Conservation (phyloP, 2,888 invertebrate species). For the Lasius fuliginosus region DNA sequence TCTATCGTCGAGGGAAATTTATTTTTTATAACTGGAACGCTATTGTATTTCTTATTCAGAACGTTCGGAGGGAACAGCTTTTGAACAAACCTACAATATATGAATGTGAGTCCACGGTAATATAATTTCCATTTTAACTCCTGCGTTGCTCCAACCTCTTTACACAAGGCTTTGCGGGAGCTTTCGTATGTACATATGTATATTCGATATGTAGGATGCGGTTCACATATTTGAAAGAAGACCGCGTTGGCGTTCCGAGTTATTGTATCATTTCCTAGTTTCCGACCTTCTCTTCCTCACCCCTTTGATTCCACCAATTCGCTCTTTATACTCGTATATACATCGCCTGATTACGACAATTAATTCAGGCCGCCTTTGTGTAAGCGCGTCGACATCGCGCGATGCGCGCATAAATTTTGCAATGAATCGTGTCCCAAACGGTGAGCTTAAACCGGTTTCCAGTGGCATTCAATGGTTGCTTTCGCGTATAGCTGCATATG, state of each 20-base stretch:
- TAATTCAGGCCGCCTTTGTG: constrained; percentile 67
- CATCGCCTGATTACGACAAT: constrained; percentile 60
- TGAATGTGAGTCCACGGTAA: not conserved
- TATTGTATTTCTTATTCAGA: not conserved
- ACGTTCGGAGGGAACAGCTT: not conserved
- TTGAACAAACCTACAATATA: constrained; percentile 4
- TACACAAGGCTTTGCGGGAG: not conserved
- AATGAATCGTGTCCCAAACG: constrained; percentile 28
- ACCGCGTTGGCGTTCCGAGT: not conserved
- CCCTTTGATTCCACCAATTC: constrained; percentile 15
- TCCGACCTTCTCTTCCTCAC: not conserved
- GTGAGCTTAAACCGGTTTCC: constrained; percentile 64
- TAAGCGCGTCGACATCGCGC: constrained; percentile 62
- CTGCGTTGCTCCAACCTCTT: not conserved
- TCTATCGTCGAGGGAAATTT: not conserved
- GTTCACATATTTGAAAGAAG: constrained; percentile 8
- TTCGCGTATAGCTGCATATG: constrained; percentile 53
- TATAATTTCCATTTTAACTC: constrained; percentile 42
- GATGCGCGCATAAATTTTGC: constrained; percentile 66
- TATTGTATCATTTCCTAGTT: constrained; percentile 27
- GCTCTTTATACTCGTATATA: not conserved
- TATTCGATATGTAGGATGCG: not conserved
- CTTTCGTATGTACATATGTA: not conserved
- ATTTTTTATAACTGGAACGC: not conserved
- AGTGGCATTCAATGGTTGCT: constrained; percentile 67